Percentiles rank a stretch among this genome's conserved stretches.
phyloP scores from a whole-genome alignment of 2,888 invertebrate genomes.

The Pecten maximus region DNA sequence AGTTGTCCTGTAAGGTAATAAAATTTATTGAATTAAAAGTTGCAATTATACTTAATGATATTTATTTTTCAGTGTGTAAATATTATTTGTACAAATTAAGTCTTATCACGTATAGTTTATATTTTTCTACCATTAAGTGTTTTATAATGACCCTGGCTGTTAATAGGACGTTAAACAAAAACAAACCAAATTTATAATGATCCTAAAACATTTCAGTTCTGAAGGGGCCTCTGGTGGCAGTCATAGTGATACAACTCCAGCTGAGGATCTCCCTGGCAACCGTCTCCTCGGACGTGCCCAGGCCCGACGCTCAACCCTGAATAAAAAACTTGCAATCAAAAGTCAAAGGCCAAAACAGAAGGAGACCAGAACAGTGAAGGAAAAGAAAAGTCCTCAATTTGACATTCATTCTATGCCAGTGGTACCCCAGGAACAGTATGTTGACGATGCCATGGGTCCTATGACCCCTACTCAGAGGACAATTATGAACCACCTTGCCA shows the following conservation, averaged over 20 bases:
- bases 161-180: no score
- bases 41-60: no score
- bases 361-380: slow-evolving; percentile 37
- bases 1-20: no score
- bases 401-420: slow-evolving; percentile 44
- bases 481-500: neutral
- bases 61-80: no score
- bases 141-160: no score
- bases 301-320: slow-evolving; percentile 58
- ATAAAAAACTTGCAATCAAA: slow-evolving; percentile 60
- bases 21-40: no score
- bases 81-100: no score
- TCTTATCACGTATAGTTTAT: no score
- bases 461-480: slow-evolving; percentile 36
- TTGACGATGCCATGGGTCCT: slow-evolving; percentile 35
- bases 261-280: slow-evolving; percentile 59
- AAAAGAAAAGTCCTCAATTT: neutral
- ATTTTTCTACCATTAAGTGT: no score
- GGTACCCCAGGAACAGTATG: slow-evolving; percentile 30
- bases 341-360: slow-evolving; percentile 45
- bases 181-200: no score
- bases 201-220: slow-evolving; percentile 30
- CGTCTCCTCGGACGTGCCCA: slow-evolving; percentile 65
- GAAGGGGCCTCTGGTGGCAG: slow-evolving; percentile 35
- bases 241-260: slow-evolving; percentile 18